Conservation (phyloP, 2,888 invertebrate genomes). For the Ennomos erosarius region DNA sequence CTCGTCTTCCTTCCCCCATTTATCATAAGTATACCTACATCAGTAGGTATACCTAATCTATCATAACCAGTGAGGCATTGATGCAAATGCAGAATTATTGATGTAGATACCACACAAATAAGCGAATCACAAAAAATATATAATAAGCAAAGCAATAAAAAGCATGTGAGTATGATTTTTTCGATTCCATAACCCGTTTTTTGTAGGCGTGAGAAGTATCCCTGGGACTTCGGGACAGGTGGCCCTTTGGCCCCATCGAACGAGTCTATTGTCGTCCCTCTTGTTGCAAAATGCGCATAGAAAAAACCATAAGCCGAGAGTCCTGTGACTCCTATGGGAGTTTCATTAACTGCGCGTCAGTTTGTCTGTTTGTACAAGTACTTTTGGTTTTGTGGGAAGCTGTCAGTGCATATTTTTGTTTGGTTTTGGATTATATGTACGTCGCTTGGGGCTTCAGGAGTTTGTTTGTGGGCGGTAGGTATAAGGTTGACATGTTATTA, state of each 20-base stretch:
- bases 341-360: slow-evolving; percentile 12
- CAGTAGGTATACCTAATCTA: no score
- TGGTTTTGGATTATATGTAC: slow-evolving; percentile 12
- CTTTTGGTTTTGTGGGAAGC: slow-evolving; percentile 29
- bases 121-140: slow-evolving; percentile 19
- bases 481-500: background rate
- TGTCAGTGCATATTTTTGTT: slow-evolving; percentile 29
- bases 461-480: slow-evolving; percentile 18
- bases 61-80: no score
- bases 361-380: slow-evolving; percentile 34
- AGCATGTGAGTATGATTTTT: slow-evolving; percentile 50
- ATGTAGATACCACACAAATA: background rate
- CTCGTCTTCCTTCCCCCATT: no score
- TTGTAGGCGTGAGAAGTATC: slow-evolving; percentile 72
- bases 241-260: slow-evolving; percentile 38
- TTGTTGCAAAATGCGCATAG: slow-evolving; percentile 29
- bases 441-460: slow-evolving; percentile 15
- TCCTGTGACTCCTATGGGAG: slow-evolving; percentile 14
- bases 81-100: no score
- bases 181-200: slow-evolving; percentile 70
- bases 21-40: no score
- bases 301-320: slow-evolving; percentile 29
- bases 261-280: slow-evolving; percentile 46
- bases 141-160: slow-evolving; percentile 42
- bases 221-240: slow-evolving; percentile 72